Evolutionary conservation across 2,113 vertebrate genomes (phyloP).

Genomic region (Ornithorhynchus anatinus): DNA sequence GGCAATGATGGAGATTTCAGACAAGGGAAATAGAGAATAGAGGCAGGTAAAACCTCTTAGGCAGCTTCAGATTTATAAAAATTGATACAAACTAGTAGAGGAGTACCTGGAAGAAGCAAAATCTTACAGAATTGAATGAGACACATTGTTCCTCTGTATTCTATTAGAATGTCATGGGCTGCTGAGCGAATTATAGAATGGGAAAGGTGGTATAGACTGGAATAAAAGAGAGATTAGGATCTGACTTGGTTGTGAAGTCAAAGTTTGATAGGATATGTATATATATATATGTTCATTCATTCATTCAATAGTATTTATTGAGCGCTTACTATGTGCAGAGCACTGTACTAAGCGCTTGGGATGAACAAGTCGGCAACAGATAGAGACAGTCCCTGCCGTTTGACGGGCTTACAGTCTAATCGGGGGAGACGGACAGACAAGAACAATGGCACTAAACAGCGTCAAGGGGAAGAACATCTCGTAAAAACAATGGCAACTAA

Average conservation of each 20-base stretch:
- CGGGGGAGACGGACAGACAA: too few species aligned
- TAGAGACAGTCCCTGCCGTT: too few species aligned
- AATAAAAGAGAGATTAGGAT: background rate
- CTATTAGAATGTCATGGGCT: constrained; percentile 45
- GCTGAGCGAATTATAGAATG: constrained; percentile 29
- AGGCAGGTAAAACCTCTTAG: constrained; percentile 39
- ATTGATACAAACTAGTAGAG: constrained; percentile 27
- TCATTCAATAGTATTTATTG: too few species aligned
- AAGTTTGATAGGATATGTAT: constrained; percentile 11
- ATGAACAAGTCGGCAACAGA: too few species aligned
- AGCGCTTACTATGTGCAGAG: too few species aligned
- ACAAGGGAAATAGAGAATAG: constrained; percentile 36
- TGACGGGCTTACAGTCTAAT: too few species aligned
- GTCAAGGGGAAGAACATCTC: too few species aligned
- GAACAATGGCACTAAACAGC: too few species aligned
- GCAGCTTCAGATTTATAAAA: constrained; percentile 32
- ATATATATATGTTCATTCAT: too few species aligned
- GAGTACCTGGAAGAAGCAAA: constrained; percentile 43
- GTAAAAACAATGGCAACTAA: too few species aligned
- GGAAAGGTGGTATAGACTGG: background rate
- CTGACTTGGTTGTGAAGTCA: constrained; percentile 20
- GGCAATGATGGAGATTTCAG: constrained; percentile 54
- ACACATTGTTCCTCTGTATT: constrained; percentile 41
- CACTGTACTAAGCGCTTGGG: too few species aligned
- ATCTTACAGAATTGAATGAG: constrained; percentile 50